A percentile compares a stretch with the other conserved stretches of the same genome.
Evolutionary conservation across 2,113 vertebrate species (phyloP).

Genomic region (Burhinus oedicnemus): DNA sequence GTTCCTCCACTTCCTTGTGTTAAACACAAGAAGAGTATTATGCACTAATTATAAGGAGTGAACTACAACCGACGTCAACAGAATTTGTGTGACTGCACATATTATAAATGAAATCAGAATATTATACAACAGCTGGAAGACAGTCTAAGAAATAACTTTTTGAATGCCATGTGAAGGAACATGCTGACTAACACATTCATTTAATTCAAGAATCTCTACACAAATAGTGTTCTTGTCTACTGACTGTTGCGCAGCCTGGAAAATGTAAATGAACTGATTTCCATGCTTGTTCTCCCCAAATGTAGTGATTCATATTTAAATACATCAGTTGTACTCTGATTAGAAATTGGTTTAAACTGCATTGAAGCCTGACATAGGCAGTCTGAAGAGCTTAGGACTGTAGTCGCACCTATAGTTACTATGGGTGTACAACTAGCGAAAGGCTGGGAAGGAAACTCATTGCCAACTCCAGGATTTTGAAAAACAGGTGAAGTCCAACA

Average conservation of each 20-base stretch:
- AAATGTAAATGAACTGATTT: slow-evolving; percentile 37
- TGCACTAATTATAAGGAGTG: slow-evolving; percentile 32
- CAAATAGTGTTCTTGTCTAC: slow-evolving; percentile 23
- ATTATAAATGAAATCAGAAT: slow-evolving; percentile 30
- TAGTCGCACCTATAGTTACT: background rate
- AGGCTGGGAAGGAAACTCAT: background rate
- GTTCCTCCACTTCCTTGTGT: background rate
- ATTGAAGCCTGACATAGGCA: background rate
- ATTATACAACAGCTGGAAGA: slow-evolving; percentile 42
- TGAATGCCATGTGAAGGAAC: slow-evolving; percentile 12
- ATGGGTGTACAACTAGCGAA: background rate
- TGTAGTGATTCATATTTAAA: slow-evolving; percentile 6
- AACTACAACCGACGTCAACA: slow-evolving; percentile 36
- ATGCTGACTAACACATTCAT: slow-evolving; percentile 18
- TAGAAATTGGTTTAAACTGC: background rate
- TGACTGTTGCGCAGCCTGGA: background rate
- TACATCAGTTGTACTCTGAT: background rate
- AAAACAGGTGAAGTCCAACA: background rate
- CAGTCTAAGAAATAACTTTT: slow-evolving; percentile 34
- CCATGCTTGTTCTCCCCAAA: background rate
- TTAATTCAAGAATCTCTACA: slow-evolving; percentile 23
- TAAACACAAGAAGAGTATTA: slow-evolving; percentile 6
- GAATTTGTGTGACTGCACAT: slow-evolving; percentile 29
- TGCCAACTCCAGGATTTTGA: background rate
- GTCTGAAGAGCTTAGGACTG: background rate